Evolutionary conservation across 2,113 vertebrate species (phyloP), one percentile per base, ranked within the genome.

Genomic region (Bubo scandiacus): DNA sequence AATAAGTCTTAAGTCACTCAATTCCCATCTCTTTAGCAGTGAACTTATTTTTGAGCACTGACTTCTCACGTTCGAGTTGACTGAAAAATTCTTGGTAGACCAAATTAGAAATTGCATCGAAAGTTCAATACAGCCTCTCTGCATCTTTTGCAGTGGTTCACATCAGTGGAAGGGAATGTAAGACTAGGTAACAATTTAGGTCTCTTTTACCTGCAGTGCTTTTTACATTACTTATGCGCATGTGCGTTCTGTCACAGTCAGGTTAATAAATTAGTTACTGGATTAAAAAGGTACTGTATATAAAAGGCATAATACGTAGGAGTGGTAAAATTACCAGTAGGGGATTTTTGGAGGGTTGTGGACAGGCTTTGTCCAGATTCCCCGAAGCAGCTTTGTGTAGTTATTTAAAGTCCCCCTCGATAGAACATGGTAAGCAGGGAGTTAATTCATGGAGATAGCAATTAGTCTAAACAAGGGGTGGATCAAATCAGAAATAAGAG

Each of bases 11-110:
- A 66, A 92, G 92, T 96, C 91, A 94, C 92, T 84, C 26, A 6
- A 55, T 86, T 88, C 23, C 0, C 75, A 77, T 92, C 80, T 83
- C 93, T 92, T 84, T 59, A 96, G 84, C 47, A 22, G 52, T 27
- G 42, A 68, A n/a, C 75, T 96, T 95, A 95, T 92, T 96, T 95
- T 96, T 86, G 86, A 94, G 82, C 30, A 0, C 67, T 86, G 92
- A 90, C 95, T 95, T 88, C 75, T 92, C 12, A 6, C 4, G 10
- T 89, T 92, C 1, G 5, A 72, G 77, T 91, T 67, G 61, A 42
- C 52, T 36, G 34, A 86, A 96, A 83, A 94, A 62, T 73, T 54
- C 79, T 43, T 68, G 55, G 55, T 34, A 15, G 79, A 75, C 59
- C 34, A 51, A 95, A 94, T 96, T 67, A 86, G 86, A 95, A 93